Base-by-base conservation (phyloP, 2,113 vertebrate species). In the Eidolon helvum region DNA sequence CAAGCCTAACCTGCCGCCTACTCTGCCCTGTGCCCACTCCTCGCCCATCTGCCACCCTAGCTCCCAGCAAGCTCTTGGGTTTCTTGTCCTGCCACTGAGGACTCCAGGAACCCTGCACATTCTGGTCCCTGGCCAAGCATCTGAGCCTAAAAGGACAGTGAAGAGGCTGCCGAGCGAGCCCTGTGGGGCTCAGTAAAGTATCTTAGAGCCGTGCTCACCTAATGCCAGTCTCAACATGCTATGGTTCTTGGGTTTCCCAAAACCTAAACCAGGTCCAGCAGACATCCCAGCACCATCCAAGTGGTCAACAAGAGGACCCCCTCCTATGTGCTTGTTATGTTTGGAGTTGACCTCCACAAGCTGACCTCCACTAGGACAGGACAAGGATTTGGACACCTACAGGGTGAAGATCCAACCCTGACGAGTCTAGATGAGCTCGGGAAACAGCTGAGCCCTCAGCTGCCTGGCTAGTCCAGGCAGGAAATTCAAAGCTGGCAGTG, bases 241-340 rank as follows among this genome's bases (percentile, higher is more conserved):
- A 99, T 99, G 98, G 98, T 98, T 98, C 99, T 99, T 99, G 98
- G 98, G 99, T 99, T 99, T 99, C 99, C 99, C 94, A 98, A 99
- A 99, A 99, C 99, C 98, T 98, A 99, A 99, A 98, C 98, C 98
- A 97, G 98, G 98, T 99, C 99, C 97, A 99, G 99, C 99, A 99
- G 98, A 98, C 98, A 94, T 98, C 98, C 98, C 98, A 98, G 98
- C 91, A 97, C 98, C 97, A 95, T 98, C 98, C 98, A 98, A 99
- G 98, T 98, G 97, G 98, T 98, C 98, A 99, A 99, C 98, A 99
- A 99, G 99, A 99, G 96, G 98, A 97, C 95, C 98, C 98, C 99
- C 94, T 96, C 98, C 98, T 98, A 98, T 99, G 98, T 99, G 98
- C 98, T 98, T 98, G 99, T 98, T 98, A 99, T 99, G 99, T 99